Conservation (phyloP, 2,797 vertebrate genomes). For the Pangasius djambal region DNA sequence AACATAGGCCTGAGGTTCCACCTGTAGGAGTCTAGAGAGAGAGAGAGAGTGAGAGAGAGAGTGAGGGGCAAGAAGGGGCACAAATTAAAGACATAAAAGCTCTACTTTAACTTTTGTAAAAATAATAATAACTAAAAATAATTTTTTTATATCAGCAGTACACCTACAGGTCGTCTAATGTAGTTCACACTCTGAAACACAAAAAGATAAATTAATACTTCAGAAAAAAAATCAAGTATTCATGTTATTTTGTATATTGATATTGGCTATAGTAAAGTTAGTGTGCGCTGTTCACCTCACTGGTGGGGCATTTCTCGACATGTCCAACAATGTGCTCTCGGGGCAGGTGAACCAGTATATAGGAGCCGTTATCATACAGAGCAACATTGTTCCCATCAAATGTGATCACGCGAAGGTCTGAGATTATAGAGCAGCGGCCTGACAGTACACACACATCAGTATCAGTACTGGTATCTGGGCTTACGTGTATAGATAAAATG, state of each 20-base stretch:
- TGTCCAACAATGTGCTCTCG: constrained; percentile 90
- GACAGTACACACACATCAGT: constrained; percentile 27
- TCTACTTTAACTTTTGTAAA: background rate
- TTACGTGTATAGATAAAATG: too few species aligned
- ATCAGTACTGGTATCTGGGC: background rate
- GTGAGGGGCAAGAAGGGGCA: background rate
- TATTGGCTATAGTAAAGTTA: too few species aligned
- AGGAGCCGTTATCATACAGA: constrained; percentile 92
- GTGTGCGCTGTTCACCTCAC: constrained; percentile 78
- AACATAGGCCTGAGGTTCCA: constrained; percentile 91
- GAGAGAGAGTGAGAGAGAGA: background rate
- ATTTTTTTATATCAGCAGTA: background rate
- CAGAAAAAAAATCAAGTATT: background rate
- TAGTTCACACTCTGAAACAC: constrained; percentile 90
- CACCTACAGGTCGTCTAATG: constrained; percentile 90
- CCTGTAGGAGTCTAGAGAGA: constrained; percentile 81
- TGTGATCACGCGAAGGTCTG: constrained; percentile 93
- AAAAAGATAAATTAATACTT: constrained; percentile 45
- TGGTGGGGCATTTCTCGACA: constrained; percentile 92
- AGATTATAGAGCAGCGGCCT: constrained; percentile 96
- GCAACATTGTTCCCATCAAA: constrained; percentile 97
- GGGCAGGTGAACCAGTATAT: constrained; percentile 89
- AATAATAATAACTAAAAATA: background rate
- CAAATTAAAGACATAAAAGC: background rate
- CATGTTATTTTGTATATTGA: background rate